Conservation (phyloP, 1,140 invertebrate species). For the Drosophila sechellia region DNA sequence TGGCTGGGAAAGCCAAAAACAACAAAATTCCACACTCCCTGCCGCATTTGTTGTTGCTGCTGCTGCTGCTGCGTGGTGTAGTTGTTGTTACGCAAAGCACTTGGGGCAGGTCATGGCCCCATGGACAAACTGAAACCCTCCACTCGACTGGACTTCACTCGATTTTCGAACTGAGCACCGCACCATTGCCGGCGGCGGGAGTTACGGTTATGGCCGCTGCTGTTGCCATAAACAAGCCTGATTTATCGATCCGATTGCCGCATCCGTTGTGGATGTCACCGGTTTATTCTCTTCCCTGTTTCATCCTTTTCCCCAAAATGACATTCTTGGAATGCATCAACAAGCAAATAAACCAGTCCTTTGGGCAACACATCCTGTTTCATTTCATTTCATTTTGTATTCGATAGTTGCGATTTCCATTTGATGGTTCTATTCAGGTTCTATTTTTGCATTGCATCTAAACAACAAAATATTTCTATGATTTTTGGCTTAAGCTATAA, state of each 20-base stretch:
- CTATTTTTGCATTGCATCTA: no score
- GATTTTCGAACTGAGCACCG: slow-evolving; percentile 9
- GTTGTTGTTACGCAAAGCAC: slow-evolving; percentile 68
- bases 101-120: slow-evolving; percentile 64
- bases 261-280: slow-evolving; percentile 9
- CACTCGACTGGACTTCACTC: neutral
- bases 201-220: slow-evolving; percentile 8
- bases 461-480: no score
- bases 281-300: neutral
- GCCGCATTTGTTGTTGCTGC: slow-evolving; percentile 25
- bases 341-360: neutral
- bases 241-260: slow-evolving; percentile 34
- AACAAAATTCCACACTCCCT: slow-evolving; percentile 25
- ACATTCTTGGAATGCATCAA: neutral
- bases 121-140: neutral
- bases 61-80: slow-evolving; percentile 55
- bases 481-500: no score
- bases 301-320: neutral
- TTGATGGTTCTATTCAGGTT: no score
- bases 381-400: neutral
- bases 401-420: neutral
- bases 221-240: slow-evolving; percentile 27
- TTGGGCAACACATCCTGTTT: neutral
- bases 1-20: slow-evolving; percentile 78
- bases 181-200: slow-evolving; percentile 1